Percentiles rank a stretch among this genome's conserved stretches.
Conservation (phyloP, 2,888 invertebrate species). For the Auanema sp. region DNA sequence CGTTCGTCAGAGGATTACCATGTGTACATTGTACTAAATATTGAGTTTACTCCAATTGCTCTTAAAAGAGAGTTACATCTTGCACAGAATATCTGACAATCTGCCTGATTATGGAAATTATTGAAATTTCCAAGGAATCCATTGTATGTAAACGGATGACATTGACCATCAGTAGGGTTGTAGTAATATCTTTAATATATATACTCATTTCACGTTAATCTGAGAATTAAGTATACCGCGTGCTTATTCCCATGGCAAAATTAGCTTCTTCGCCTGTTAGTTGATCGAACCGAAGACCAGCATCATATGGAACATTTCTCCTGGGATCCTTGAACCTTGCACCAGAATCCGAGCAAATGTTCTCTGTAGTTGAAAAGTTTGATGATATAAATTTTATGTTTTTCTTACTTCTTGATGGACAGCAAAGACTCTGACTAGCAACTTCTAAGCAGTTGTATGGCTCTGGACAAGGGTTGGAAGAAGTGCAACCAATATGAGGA, state of each 20-base stretch:
- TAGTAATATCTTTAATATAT: constrained; percentile 40
- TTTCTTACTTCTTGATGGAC: constrained; percentile 40
- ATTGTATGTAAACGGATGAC: constrained; percentile 48
- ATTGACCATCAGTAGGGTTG: constrained; percentile 47
- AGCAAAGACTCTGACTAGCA: constrained; percentile 44
- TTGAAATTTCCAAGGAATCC: constrained; percentile 52
- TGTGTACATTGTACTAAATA: constrained; percentile 40
- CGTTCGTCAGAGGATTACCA: constrained; percentile 43
- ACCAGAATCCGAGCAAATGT: constrained; percentile 41
- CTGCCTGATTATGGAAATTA: constrained; percentile 47
- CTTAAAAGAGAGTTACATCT: constrained; percentile 27
- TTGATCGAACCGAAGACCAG: constrained; percentile 44
- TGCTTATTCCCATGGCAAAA: constrained; percentile 39
- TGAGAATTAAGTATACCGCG: constrained; percentile 15
- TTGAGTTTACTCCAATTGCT: constrained; percentile 1
- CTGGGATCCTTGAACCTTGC: constrained; percentile 31
- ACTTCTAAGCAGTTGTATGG: constrained; percentile 45
- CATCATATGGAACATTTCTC: constrained; percentile 33
- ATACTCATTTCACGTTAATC: background rate
- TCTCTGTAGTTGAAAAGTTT: constrained; percentile 25
- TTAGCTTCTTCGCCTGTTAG: constrained; percentile 42
- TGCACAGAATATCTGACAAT: constrained; percentile 50
- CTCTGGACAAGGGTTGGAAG: constrained; percentile 40
- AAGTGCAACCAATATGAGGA: constrained; percentile 41
- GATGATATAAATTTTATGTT: background rate